Conservation (phyloP, 2,113 vertebrate genomes). For the Anhinga anhinga region DNA sequence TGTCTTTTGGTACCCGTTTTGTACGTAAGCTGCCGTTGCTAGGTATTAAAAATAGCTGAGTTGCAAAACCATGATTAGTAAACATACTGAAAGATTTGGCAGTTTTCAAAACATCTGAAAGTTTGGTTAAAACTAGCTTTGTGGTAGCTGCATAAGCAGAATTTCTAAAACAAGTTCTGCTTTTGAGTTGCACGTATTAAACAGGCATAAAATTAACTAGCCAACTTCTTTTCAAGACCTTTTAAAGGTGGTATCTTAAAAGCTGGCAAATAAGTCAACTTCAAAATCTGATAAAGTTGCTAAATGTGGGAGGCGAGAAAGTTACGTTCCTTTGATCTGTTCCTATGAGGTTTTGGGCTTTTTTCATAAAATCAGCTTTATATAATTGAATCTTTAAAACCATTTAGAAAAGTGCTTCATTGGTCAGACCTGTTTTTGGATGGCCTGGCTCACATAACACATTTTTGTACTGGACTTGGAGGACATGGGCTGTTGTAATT, state of each 20-base stretch:
- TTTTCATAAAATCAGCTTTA: slow-evolving; percentile 29
- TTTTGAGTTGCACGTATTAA: slow-evolving; percentile 47
- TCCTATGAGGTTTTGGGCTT: slow-evolving; percentile 31
- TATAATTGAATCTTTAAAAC: slow-evolving; percentile 4
- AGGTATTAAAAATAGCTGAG: slow-evolving; percentile 51
- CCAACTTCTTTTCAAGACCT: slow-evolving; percentile 56
- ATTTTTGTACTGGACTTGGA: slow-evolving; percentile 49
- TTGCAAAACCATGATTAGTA: slow-evolving; percentile 68
- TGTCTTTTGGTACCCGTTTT: slow-evolving; percentile 70
- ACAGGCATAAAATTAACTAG: slow-evolving; percentile 49
- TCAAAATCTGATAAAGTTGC: slow-evolving; percentile 2
- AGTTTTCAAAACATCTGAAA: slow-evolving; percentile 62
- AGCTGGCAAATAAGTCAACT: slow-evolving; percentile 44
- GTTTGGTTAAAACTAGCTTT: slow-evolving; percentile 51
- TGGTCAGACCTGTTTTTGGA: slow-evolving; percentile 37
- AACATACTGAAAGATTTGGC: slow-evolving; percentile 55
- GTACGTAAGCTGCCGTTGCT: slow-evolving; percentile 52
- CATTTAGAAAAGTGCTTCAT: slow-evolving; percentile 6
- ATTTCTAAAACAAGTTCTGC: slow-evolving; percentile 64
- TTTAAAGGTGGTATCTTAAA: slow-evolving; percentile 59
- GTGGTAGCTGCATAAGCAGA: slow-evolving; percentile 66
- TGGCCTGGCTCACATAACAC: background rate
- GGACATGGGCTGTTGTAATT: slow-evolving; percentile 58
- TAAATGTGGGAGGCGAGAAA: slow-evolving; percentile 59
- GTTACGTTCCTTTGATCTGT: slow-evolving; percentile 10